phyloP scores from a whole-genome alignment of 2,888 invertebrate genomes.

The Microdon myrmicae region DNA sequence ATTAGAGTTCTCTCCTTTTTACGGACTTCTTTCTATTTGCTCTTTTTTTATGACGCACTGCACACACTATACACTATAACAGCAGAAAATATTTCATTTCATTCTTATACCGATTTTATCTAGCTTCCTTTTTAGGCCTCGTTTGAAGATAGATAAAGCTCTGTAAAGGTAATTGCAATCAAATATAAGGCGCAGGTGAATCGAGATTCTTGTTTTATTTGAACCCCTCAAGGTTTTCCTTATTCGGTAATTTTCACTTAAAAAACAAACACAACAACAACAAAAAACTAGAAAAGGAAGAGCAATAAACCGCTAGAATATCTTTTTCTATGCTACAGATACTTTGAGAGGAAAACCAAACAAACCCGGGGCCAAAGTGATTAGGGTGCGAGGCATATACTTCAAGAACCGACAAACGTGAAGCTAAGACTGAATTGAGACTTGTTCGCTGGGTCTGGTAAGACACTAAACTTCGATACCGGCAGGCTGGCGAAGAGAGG shows the following conservation, averaged over 20 bases:
- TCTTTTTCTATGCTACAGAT: no score
- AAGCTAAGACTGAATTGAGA: conserved; percentile 30
- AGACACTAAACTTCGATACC: conserved; percentile 6
- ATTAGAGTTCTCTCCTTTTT: conserved; percentile 14
- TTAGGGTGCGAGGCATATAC: neutral
- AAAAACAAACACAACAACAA: conserved; percentile 7
- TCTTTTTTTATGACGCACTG: conserved; percentile 4
- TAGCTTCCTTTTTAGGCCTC: conserved; percentile 7
- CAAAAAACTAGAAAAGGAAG: neutral
- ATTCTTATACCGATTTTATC: no score
- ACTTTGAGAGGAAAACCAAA: no score
- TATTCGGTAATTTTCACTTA: conserved; percentile 33
- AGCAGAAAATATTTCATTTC: conserved; percentile 20
- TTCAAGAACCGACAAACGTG: conserved; percentile 37
- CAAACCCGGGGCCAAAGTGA: no score
- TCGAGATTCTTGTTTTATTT: neutral
- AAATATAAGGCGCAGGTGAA: conserved; percentile 4
- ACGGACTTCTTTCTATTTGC: conserved; percentile 9
- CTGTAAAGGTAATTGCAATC: conserved; percentile 1
- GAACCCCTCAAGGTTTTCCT: conserved; percentile 1
- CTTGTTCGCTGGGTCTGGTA: conserved; percentile 8
- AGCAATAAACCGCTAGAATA: conserved; percentile 6
- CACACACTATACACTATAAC: conserved; percentile 23
- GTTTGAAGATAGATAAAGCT: conserved; percentile 11
- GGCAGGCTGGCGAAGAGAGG: no score